A percentile compares a stretch with the other conserved stretches of the same genome.
These are phyloP conservation scores for Eupithecia inturbata DNA, from an alignment of 2,888 invertebrate genomes.

Conservation along the genomic window DNA sequence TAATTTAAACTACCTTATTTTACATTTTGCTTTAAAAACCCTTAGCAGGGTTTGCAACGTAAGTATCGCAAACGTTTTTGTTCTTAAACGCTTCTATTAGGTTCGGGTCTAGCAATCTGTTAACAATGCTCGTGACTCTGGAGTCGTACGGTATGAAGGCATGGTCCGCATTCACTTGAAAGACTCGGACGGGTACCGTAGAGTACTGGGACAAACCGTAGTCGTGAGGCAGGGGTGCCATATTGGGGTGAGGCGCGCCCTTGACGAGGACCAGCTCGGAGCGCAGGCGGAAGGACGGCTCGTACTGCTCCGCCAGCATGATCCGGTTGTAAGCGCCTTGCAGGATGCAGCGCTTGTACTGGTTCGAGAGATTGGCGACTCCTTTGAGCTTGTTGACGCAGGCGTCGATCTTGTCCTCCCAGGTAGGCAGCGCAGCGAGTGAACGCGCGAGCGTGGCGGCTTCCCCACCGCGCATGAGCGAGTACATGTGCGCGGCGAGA, in stretches of 20 bases:
- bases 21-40: conserved; percentile 9
- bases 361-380: conserved; percentile 48
- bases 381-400: conserved; percentile 48
- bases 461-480: conserved; percentile 49
- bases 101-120: conserved; percentile 48
- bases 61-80: conserved; percentile 45
- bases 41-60: conserved; percentile 39
- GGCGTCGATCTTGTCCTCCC: conserved; percentile 42
- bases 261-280: conserved; percentile 55
- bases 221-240: conserved; percentile 44
- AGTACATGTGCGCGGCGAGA: conserved; percentile 53
- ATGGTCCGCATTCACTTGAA: conserved; percentile 50
- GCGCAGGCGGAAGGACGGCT: conserved; percentile 49
- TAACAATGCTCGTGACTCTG: conserved; percentile 53
- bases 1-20: conserved; percentile 40
- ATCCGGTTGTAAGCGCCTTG: conserved; percentile 53
- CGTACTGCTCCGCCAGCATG: conserved; percentile 47
- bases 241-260: conserved; percentile 49
- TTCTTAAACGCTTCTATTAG: conserved; percentile 50
- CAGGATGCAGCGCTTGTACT: conserved; percentile 52
- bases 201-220: conserved; percentile 54
- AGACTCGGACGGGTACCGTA: conserved; percentile 47
- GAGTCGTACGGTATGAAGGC: conserved; percentile 47
- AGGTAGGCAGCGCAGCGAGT: neutral
- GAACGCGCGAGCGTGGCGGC: conserved; percentile 14